These are phyloP conservation scores for Danaus plexippus DNA, from an alignment of 1,140 invertebrate species.

Conservation along the genomic window DNA sequence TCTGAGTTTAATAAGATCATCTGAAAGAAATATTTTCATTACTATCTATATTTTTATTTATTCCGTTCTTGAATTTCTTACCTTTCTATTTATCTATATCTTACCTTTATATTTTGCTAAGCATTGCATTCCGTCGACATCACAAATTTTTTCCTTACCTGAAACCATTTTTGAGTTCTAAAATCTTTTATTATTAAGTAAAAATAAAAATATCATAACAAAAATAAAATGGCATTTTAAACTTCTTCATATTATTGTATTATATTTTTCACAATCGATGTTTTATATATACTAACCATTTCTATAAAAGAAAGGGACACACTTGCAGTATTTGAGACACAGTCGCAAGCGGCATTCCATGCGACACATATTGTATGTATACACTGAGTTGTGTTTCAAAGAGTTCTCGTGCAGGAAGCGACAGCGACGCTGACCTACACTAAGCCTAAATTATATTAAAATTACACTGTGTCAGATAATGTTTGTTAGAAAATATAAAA, in stretches of 20 bases:
- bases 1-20: conserved; percentile 47
- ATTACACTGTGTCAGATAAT: neutral
- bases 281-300: conserved; percentile 39
- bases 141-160: conserved; percentile 74
- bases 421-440: conserved; percentile 75
- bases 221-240: neutral
- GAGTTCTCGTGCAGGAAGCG: conserved; percentile 76
- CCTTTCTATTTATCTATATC: conserved; percentile 68
- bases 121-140: conserved; percentile 74
- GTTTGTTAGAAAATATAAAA: too few species aligned
- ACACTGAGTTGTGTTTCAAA: conserved; percentile 74
- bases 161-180: conserved; percentile 11
- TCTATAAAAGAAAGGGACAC: conserved; percentile 77
- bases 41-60: neutral
- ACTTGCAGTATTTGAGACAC: conserved; percentile 73
- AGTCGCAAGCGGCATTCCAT: conserved; percentile 77
- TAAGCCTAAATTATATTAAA: conserved; percentile 58
- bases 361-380: conserved; percentile 77
- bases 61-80: conserved; percentile 29
- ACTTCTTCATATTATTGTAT: neutral
- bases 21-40: conserved; percentile 32
- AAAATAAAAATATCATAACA: conserved; percentile 32
- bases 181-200: too few species aligned
- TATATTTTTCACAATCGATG: neutral
- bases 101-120: conserved; percentile 74